Base-by-base conservation (phyloP, 2,113 vertebrate species). In the Ploceus nigricollis region DNA sequence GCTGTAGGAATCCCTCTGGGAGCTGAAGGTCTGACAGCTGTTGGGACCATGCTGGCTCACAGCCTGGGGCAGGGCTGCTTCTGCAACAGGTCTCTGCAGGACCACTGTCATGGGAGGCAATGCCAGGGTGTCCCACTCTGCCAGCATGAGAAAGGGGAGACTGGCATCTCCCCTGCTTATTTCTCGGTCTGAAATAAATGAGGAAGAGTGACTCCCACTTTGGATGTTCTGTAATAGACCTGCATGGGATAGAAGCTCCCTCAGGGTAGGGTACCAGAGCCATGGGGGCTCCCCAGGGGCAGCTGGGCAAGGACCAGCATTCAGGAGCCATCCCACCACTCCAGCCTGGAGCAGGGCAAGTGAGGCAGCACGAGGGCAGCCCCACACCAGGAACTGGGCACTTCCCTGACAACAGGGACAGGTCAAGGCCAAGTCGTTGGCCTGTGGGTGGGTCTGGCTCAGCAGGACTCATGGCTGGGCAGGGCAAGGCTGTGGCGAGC, bases 401-500 rank as follows among this genome's bases (percentile, higher is more conserved):
- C 23, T 39, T 69, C 12, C 27, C 7, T 53, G 39, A 40, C 30
- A 37, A 47, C 25, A 64, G n/a, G 42, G 25, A 30, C 27, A 44
- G 35, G 24, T 18, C 31, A 44, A 54, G 47, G 21, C 37, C 39
- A 19, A 9, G 56, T 6, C 57, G 30, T 9, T 50, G 65, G 37
- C 7, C 8, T 22, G 10, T n/a, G n/a, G 13, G 15, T 73, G 20
- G 24, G 10, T 33, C 42, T 37, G 63, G 51, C 17, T 87, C 5
- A 11, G 51, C 2, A 8, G 66, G 10, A 87, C 16, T 19, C 50
- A 13, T 8, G 66, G 27, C n/a, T 0, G 0, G 0, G 7, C 42
- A 58, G 17, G 39, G 31, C 39, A 63, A 25, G 37, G 31, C 27
- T 86, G 7, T 28, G 28, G 9, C 4, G 23, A 86, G 15, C 24